phyloP scores from a whole-genome alignment of 2,888 invertebrate species.

The Chaitophorus viminalis region DNA sequence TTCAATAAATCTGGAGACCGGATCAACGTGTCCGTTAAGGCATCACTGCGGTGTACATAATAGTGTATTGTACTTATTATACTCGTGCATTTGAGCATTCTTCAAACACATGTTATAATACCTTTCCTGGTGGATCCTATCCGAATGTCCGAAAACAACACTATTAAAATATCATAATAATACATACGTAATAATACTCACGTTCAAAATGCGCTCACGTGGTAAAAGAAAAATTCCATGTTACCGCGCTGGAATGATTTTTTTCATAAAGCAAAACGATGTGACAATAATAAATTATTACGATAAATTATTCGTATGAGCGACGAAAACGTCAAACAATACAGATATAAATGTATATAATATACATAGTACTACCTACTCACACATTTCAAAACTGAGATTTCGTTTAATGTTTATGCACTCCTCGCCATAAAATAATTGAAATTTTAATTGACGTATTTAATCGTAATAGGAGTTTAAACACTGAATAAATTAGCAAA shows the following conservation, averaged over 20 bases:
- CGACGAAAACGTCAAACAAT: not conserved
- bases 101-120: not conserved
- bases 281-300: not conserved
- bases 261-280: conserved; percentile 9
- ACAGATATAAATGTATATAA: too few species aligned
- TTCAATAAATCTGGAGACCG: not conserved
- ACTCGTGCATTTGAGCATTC: not conserved
- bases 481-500: conserved; percentile 18
- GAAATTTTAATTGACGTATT: conserved; percentile 32
- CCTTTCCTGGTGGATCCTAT: not conserved
- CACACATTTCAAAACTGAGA: conserved; percentile 8
- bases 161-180: not conserved
- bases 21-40: not conserved
- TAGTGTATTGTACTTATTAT: not conserved
- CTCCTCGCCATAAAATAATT: conserved; percentile 24
- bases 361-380: not conserved
- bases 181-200: not conserved
- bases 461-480: conserved; percentile 21
- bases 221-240: not conserved
- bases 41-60: not conserved
- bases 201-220: not conserved
- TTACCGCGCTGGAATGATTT: too few species aligned
- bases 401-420: conserved; percentile 1
- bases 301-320: too few species aligned
- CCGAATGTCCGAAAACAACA: not conserved